Evolutionary conservation across 2,888 invertebrate genomes (phyloP).

Genomic region (Nowickia ferox): DNA sequence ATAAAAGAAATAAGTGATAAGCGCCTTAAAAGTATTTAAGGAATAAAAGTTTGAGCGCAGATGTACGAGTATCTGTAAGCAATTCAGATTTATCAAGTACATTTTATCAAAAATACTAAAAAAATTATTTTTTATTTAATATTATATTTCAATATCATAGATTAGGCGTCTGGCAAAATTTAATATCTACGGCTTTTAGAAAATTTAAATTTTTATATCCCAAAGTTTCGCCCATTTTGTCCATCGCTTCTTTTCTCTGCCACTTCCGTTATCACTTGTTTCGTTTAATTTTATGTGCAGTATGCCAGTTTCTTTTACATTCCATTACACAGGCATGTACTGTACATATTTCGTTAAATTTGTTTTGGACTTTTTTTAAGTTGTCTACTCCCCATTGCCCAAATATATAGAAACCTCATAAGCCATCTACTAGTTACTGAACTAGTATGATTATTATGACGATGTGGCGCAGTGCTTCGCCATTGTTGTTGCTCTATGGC

Average conservation of each 20-base stretch:
- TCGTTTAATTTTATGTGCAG: constrained; percentile 30
- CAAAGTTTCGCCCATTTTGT: constrained; percentile 27
- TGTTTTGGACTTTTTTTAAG: constrained; percentile 38
- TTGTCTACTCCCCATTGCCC: constrained; percentile 27
- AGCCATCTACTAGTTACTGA: constrained; percentile 13
- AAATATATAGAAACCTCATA: constrained; percentile 18
- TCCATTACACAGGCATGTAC: constrained; percentile 10
- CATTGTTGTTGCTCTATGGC: constrained; percentile 62
- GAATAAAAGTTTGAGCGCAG: no score
- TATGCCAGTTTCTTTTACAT: constrained; percentile 11
- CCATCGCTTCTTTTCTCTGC: background rate
- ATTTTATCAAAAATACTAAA: no score
- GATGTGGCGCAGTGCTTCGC: constrained; percentile 57
- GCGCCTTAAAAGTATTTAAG: no score
- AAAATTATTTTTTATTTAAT: no score
- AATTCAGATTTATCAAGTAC: no score
- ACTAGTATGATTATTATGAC: constrained; percentile 55
- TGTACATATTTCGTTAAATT: constrained; percentile 57
- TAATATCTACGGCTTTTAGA: no score
- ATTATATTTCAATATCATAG: no score
- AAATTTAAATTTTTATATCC: background rate
- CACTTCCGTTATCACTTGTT: background rate
- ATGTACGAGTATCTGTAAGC: no score
- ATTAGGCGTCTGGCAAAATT: no score
- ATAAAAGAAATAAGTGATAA: no score